Evolutionary conservation across 2,888 invertebrate genomes (phyloP), one percentile per base, ranked within the genome.

Genomic region (Hemithea aestivaria): DNA sequence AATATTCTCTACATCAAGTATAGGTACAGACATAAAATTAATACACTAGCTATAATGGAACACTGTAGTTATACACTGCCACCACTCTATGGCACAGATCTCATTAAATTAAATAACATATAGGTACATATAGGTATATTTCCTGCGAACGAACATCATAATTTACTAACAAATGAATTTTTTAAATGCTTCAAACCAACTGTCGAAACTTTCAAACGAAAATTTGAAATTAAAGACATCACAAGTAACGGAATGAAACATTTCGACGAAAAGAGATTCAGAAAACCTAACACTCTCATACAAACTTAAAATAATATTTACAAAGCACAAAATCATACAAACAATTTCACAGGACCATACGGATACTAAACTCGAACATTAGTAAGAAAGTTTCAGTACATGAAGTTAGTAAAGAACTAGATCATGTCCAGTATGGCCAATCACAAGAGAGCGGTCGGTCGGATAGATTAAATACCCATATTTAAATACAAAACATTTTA

Each of bases 61-160:
- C 77, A 74, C 69, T 40, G 73, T 69, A 70, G 60, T 71, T 70
- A 64, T 73, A 73, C 72, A 73, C 70, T 79, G 83, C 84, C 83
- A 82, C 68, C 74, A 73, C 67, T 53, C 62, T 85, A 87, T 87
- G 87, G 85, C 87, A 87, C 87, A 84, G 83, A 84, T 85, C 84
- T 84, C 73, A 65, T 62, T 58, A 60, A 63, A 62, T 59, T 65
- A 64, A 64, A 61, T 57, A 62, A 58, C 46, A 38, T 37, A 45
- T 36, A 40, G 23, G 36, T 52, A 51, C 58, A 64, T 53, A 57
- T 67, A 56, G 67, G 30, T 42, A 73, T 62, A 65, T 58, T 58
- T 59, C 60, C 44, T 56, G 56, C 60, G 60, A 60, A 40, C 42
- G 40, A 56, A 56, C 42, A 53, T 47, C 51, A 52, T 53, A 54